phyloP scores from a whole-genome alignment of 1,140 invertebrate species.

The Gonioctena quinquepunctata region DNA sequence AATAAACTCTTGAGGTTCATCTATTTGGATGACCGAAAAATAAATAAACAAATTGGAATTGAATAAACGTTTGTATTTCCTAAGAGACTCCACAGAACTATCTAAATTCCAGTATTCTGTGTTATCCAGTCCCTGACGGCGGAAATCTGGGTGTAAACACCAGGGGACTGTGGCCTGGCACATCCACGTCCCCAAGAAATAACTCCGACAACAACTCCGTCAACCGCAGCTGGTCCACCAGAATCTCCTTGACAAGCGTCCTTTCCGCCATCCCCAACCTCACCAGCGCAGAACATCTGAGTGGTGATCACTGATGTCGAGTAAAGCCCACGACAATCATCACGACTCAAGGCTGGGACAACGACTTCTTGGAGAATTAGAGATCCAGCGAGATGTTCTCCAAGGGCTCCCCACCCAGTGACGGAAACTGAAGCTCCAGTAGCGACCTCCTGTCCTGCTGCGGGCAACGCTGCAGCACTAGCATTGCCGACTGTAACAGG shows the following conservation, averaged over 20 bases:
- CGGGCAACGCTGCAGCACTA: neutral
- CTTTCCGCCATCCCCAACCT: slow-evolving; percentile 49
- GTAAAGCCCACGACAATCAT: slow-evolving; percentile 15
- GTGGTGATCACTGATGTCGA: slow-evolving; percentile 46
- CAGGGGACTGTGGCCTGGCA: slow-evolving; percentile 25
- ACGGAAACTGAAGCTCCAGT: slow-evolving; percentile 10
- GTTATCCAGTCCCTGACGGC: slow-evolving; percentile 25
- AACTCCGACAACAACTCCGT: slow-evolving; percentile 58
- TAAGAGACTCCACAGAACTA: too few species aligned
- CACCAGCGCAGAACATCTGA: slow-evolving; percentile 51
- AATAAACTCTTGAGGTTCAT: too few species aligned
- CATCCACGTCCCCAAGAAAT: slow-evolving; percentile 61
- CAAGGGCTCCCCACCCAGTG: slow-evolving; percentile 44
- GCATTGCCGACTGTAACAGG: neutral
- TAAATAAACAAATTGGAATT: neutral
- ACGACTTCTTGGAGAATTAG: slow-evolving; percentile 12
- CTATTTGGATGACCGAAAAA: too few species aligned
- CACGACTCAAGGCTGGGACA: slow-evolving; percentile 2
- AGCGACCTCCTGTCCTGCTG: slow-evolving; percentile 13
- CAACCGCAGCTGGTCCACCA: slow-evolving; percentile 62
- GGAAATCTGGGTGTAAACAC: slow-evolving; percentile 32
- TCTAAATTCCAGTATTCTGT: neutral
- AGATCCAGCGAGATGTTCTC: too few species aligned
- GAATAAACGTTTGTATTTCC: neutral
- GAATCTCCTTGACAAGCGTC: slow-evolving; percentile 71